Percentiles rank a stretch among this genome's conserved stretches.
Conservation (phyloP, 1,140 invertebrate species). For the Cylas formicarius region DNA sequence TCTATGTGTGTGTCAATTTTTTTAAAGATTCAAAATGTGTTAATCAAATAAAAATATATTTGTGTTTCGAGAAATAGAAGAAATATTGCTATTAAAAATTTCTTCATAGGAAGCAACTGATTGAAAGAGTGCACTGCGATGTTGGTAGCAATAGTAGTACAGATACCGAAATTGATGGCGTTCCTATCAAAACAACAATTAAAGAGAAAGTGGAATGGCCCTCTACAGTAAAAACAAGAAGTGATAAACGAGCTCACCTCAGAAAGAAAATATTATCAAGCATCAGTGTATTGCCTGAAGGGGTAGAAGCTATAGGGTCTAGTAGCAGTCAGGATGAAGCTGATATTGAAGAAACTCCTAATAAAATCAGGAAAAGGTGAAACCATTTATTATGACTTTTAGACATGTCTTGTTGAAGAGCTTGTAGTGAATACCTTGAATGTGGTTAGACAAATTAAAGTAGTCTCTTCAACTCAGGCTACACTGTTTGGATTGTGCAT, state of each 20-base stretch:
- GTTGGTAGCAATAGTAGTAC: slow-evolving; percentile 31
- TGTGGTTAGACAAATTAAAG: too few species aligned
- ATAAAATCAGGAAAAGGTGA: slow-evolving; percentile 35
- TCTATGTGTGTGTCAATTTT: too few species aligned
- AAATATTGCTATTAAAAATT: background rate
- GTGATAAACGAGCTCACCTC: slow-evolving; percentile 24
- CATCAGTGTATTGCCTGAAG: slow-evolving; percentile 32
- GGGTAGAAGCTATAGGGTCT: slow-evolving; percentile 32
- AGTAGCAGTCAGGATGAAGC: slow-evolving; percentile 40
- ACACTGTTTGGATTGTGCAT: too few species aligned
- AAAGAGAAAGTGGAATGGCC: slow-evolving; percentile 24
- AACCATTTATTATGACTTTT: too few species aligned
- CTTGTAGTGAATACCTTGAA: too few species aligned
- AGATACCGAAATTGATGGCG: slow-evolving; percentile 36
- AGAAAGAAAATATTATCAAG: slow-evolving; percentile 32
- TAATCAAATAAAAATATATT: too few species aligned
- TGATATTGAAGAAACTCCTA: slow-evolving; percentile 31
- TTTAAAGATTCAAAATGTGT: too few species aligned
- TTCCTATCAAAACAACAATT: slow-evolving; percentile 23
- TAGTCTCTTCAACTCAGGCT: too few species aligned
- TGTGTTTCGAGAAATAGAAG: background rate
- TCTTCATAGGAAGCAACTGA: slow-evolving; percentile 27
- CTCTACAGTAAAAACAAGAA: slow-evolving; percentile 22
- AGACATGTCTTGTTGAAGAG: too few species aligned
- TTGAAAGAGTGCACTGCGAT: slow-evolving; percentile 25